Percentiles rank a stretch among this genome's conserved stretches.
These are phyloP conservation scores for Crenichthys baileyi DNA, from an alignment of 2,797 vertebrate species.

Conservation along the genomic window DNA sequence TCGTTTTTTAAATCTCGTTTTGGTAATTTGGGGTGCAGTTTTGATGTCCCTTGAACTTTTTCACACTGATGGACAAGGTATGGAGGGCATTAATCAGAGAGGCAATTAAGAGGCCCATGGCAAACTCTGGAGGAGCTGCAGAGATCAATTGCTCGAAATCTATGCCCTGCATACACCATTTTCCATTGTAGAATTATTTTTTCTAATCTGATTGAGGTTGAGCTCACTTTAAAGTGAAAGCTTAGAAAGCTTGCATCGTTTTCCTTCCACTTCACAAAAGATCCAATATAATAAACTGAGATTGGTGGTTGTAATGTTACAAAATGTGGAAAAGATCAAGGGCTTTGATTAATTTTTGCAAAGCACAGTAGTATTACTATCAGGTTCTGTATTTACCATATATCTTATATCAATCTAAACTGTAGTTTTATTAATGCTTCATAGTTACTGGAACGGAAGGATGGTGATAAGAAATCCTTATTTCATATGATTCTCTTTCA, in stretches of 20 bases:
- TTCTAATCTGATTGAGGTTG: too few species aligned
- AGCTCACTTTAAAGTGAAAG: too few species aligned
- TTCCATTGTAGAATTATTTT: not conserved
- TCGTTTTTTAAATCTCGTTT: not conserved
- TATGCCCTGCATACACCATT: not conserved
- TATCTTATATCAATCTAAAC: not conserved
- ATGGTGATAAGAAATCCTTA: not conserved
- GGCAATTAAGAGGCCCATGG: too few species aligned
- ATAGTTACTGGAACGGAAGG: not conserved
- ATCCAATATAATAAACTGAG: not conserved
- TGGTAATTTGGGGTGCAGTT: too few species aligned
- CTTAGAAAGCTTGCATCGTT: too few species aligned
- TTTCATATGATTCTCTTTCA: constrained; percentile 59
- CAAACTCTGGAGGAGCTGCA: too few species aligned
- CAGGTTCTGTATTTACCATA: not conserved
- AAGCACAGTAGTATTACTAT: not conserved
- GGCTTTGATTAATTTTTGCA: not conserved
- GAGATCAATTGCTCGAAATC: too few species aligned
- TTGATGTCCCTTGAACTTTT: not conserved
- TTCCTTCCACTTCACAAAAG: too few species aligned
- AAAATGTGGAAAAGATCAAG: not conserved
- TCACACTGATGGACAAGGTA: not conserved
- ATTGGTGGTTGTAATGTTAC: not conserved
- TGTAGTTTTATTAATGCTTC: not conserved
- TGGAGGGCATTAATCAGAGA: too few species aligned